Conservation (phyloP, 2,113 vertebrate species). For the Callithrix jacchus region DNA sequence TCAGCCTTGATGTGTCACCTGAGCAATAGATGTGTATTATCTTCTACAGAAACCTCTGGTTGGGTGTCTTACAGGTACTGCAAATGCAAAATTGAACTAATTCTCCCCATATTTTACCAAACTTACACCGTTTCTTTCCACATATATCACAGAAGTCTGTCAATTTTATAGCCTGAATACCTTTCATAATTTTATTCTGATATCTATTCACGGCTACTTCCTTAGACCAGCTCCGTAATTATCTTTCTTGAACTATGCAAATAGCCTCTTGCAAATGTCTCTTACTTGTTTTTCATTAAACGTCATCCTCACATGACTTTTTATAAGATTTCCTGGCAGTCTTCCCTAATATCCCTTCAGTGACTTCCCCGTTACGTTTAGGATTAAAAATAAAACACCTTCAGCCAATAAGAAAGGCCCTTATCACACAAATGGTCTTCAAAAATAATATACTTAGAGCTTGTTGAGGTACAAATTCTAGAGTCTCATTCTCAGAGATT, state of each 20-base stretch:
- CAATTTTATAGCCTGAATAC: neutral
- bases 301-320: neutral
- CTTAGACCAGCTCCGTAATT: neutral
- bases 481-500: neutral
- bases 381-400: neutral
- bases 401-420: neutral
- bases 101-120: too few species aligned
- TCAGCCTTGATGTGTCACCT: neutral
- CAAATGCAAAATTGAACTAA: neutral
- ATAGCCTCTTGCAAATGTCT: neutral
- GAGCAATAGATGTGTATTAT: neutral
- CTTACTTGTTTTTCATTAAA: neutral
- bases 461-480: neutral
- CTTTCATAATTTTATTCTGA: neutral
- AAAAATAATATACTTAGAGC: neutral
- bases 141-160: neutral
- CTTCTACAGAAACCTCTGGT: neutral
- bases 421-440: neutral
- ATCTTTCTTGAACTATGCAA: neutral
- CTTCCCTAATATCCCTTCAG: neutral
- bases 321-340: neutral
- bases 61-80: neutral
- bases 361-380: neutral
- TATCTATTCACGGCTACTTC: neutral
- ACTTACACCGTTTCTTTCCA: neutral